phyloP scores from a whole-genome alignment of 35 echinoderm and acorn worm species.

The Stichopus chloronotus region DNA sequence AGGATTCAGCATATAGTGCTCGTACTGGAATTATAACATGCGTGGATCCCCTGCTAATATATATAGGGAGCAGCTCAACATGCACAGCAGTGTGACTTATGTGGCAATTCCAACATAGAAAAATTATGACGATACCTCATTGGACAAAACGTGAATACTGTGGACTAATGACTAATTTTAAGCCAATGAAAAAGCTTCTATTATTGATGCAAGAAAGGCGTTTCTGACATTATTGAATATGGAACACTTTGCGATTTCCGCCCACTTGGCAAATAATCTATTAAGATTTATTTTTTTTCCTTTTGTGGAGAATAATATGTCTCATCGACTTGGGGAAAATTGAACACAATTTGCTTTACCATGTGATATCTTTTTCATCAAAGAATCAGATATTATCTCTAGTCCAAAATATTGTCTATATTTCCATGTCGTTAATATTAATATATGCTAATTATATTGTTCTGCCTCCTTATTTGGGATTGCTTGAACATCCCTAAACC shows the following conservation, averaged over 20 bases:
- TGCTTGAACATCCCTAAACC: neutral
- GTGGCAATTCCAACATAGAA: neutral
- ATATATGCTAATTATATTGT: neutral
- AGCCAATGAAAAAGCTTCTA: neutral
- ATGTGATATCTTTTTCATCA: neutral
- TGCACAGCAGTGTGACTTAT: neutral
- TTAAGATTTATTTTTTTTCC: too few relatives aligned
- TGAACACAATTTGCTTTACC: neutral
- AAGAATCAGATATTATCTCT: neutral
- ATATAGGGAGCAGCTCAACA: neutral
- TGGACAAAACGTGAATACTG: neutral
- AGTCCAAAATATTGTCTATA: neutral
- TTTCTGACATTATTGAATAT: neutral
- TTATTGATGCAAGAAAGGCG: neutral
- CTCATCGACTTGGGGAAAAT: neutral
- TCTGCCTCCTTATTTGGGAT: constrained; percentile 23
- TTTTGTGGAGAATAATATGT: too few relatives aligned
- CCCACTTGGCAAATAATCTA: neutral
- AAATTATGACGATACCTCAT: neutral
- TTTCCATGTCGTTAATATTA: neutral
- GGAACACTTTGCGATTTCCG: neutral
- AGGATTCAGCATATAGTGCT: too few relatives aligned
- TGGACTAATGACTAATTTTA: neutral
- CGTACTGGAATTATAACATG: too few relatives aligned
- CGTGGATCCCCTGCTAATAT: too few relatives aligned